Conservation (phyloP, 2,888 invertebrate genomes). For the Phorcus lineatus region DNA sequence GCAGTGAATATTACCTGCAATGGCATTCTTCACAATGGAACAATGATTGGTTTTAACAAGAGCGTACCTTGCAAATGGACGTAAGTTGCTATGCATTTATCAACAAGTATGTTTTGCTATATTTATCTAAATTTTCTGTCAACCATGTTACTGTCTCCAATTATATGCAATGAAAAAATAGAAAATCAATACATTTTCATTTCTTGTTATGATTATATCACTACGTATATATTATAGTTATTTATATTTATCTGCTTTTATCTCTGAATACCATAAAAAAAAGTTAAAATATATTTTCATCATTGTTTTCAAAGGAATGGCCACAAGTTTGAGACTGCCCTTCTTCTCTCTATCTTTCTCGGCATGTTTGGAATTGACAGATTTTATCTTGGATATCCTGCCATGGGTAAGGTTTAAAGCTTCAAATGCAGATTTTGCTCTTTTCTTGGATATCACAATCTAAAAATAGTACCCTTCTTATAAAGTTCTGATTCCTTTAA, state of each 20-base stretch:
- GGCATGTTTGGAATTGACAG: conserved; percentile 98
- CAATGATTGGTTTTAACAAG: conserved; percentile 81
- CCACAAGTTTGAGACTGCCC: conserved; percentile 92
- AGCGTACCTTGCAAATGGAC: conserved; percentile 95
- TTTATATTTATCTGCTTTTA: too few relatives aligned
- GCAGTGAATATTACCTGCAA: conserved; percentile 89
- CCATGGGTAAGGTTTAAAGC: conserved; percentile 80
- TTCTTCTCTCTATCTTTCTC: conserved; percentile 94
- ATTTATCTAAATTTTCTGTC: not conserved
- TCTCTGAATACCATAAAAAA: not conserved
- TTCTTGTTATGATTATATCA: too few relatives aligned
- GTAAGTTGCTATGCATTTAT: conserved; percentile 80
- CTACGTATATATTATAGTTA: too few relatives aligned
- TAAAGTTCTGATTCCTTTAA: too few relatives aligned
- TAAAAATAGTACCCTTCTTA: too few relatives aligned
- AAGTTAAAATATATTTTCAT: not conserved
- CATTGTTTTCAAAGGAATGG: conserved; percentile 84
- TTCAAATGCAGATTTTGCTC: not conserved
- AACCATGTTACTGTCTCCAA: not conserved
- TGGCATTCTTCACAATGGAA: conserved; percentile 84
- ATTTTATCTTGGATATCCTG: conserved; percentile 98
- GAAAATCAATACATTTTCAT: too few relatives aligned
- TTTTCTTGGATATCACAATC: not conserved
- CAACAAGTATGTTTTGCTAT: too few relatives aligned
- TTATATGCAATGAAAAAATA: not conserved